Percentiles rank a stretch among this genome's conserved stretches.
phyloP scores from a whole-genome alignment of 2,797 vertebrate genomes.

The Hylomyscus alleni region DNA sequence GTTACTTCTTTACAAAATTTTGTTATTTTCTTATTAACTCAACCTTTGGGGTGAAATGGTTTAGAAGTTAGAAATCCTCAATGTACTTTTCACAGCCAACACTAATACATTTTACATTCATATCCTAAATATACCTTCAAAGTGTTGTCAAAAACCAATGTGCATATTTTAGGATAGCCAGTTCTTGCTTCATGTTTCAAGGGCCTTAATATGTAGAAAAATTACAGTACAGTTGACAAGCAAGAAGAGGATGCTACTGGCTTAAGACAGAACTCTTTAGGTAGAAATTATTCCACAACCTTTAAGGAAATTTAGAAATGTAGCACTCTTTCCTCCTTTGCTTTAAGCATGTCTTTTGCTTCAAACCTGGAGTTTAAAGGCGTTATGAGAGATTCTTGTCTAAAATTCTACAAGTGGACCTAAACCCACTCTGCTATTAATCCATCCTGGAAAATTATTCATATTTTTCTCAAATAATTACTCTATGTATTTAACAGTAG shows the following conservation, averaged over 20 bases:
- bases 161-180: background rate
- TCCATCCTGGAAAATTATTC: constrained; percentile 11
- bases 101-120: background rate
- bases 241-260: constrained; percentile 25
- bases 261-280: constrained; percentile 27
- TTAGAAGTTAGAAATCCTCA: constrained; percentile 18
- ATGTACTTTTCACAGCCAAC: constrained; percentile 10
- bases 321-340: background rate
- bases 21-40: constrained; percentile 67
- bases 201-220: constrained; percentile 8
- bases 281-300: constrained; percentile 30
- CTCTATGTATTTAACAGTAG: background rate
- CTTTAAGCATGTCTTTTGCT: background rate
- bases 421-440: constrained; percentile 35
- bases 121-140: constrained; percentile 22
- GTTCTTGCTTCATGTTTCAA: constrained; percentile 3
- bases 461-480: background rate
- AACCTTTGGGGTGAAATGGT: background rate
- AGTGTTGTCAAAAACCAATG: background rate
- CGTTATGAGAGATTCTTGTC: background rate
- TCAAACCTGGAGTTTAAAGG: background rate
- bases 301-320: background rate
- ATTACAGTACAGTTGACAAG: background rate
- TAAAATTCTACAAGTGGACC: constrained; percentile 33
- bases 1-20: constrained; percentile 53